These are phyloP conservation scores for Psittacula cyanocephala DNA, from an alignment of 2,113 vertebrate genomes.

Conservation along the genomic window DNA sequence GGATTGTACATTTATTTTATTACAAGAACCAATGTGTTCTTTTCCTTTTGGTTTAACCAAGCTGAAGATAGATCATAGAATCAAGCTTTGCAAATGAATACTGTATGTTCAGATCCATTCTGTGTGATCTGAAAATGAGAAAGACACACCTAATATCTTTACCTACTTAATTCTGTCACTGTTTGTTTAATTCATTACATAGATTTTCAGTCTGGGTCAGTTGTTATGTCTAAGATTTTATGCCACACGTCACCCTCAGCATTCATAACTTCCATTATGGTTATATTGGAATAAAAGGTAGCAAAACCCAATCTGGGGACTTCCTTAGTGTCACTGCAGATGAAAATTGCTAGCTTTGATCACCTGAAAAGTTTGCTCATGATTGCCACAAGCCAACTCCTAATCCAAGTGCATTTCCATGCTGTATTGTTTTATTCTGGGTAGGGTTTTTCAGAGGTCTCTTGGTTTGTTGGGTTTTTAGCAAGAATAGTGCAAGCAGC, in stretches of 20 bases:
- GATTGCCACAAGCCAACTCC: background rate
- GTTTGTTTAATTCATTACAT: background rate
- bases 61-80: background rate
- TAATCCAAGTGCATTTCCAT: background rate
- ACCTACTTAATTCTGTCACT: background rate
- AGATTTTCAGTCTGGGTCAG: background rate
- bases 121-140: background rate
- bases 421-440: background rate
- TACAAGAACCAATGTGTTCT: constrained; percentile 3
- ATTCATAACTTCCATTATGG: background rate
- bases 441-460: fast-evolving
- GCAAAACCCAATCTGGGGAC: background rate
- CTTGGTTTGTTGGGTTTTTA: background rate
- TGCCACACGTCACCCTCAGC: background rate
- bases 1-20: constrained; percentile 34
- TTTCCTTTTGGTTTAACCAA: constrained; percentile 35
- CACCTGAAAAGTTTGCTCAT: background rate
- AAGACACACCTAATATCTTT: background rate
- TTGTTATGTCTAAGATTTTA: background rate
- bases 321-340: background rate
- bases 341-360: background rate
- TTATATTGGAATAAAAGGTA: background rate
- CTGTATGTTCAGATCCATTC: background rate
- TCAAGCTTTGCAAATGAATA: background rate
- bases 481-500: background rate